phyloP scores from a whole-genome alignment of 2,113 vertebrate genomes.

The Phaethornis superciliosus region DNA sequence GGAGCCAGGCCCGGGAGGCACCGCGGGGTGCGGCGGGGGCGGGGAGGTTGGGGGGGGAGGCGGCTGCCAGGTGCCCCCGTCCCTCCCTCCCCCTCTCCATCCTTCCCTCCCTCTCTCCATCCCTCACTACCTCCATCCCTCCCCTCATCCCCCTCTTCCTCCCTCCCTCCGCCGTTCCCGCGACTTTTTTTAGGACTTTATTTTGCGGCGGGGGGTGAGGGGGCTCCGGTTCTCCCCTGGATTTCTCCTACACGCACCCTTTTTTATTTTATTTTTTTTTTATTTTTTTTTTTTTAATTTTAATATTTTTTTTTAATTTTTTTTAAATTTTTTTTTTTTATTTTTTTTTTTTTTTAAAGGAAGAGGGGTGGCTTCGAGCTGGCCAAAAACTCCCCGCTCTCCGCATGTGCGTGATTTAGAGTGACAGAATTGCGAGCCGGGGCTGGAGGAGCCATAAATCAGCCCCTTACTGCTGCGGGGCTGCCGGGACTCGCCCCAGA shows the following conservation, averaged over 20 bases:
- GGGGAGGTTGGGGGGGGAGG: not conserved
- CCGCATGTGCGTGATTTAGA: not conserved
- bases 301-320: not conserved
- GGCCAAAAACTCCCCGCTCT: not conserved
- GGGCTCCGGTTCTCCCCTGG: not conserved
- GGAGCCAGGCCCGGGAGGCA: not conserved
- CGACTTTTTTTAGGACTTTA: not conserved
- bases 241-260: not conserved
- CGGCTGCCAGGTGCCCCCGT: not conserved
- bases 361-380: not conserved
- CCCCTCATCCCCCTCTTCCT: not conserved
- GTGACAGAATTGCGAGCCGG: not conserved
- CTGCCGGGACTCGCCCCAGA: conserved; percentile 5
- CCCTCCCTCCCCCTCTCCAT: not conserved
- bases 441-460: conserved; percentile 37
- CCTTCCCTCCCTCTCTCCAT: not conserved
- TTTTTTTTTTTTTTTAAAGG: not conserved
- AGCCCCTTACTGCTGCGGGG: not conserved
- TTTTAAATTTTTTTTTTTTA: not conserved
- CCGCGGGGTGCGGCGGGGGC: not conserved
- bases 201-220: conserved; percentile 16
- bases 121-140: not conserved
- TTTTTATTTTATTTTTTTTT: no score
- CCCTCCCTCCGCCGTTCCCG: not conserved
- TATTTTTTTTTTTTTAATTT: not conserved